Percentiles rank a stretch among this genome's conserved stretches.
Conservation (phyloP, 2,797 vertebrate genomes). For the Choloepus didactylus region DNA sequence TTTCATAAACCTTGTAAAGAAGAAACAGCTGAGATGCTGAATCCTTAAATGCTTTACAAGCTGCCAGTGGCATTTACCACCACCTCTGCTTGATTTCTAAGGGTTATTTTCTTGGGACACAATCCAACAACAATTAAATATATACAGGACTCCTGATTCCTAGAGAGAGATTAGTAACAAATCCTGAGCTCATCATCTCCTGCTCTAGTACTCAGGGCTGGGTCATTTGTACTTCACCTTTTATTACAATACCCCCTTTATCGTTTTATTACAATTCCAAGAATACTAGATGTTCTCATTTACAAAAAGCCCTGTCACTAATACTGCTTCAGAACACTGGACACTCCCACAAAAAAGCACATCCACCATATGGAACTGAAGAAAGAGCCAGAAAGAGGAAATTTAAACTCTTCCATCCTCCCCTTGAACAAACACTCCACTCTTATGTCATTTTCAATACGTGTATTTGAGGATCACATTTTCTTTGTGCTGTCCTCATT, state of each 20-base stretch:
- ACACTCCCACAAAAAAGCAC: not conserved
- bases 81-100: constrained; percentile 25
- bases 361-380: not conserved
- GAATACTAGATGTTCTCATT: not conserved
- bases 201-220: not conserved
- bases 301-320: not conserved
- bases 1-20: constrained; percentile 52
- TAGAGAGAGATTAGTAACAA: constrained; percentile 1
- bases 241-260: not conserved
- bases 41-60: constrained; percentile 67
- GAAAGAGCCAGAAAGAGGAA: not conserved
- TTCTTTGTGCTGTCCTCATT: not conserved
- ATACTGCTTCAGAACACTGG: not conserved
- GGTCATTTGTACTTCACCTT: not conserved
- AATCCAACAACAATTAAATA: not conserved
- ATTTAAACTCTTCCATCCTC: not conserved
- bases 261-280: not conserved
- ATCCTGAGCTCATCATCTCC: not conserved
- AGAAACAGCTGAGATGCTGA: constrained; percentile 54
- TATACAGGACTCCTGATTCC: not conserved
- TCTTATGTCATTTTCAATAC: not conserved
- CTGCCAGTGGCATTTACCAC: constrained; percentile 40
- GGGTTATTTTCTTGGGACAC: constrained; percentile 49
- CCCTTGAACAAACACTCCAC: not conserved
- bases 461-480: not conserved